Evolutionary conservation across 2,888 invertebrate species (phyloP).

Genomic region (Cordilura impudica): DNA sequence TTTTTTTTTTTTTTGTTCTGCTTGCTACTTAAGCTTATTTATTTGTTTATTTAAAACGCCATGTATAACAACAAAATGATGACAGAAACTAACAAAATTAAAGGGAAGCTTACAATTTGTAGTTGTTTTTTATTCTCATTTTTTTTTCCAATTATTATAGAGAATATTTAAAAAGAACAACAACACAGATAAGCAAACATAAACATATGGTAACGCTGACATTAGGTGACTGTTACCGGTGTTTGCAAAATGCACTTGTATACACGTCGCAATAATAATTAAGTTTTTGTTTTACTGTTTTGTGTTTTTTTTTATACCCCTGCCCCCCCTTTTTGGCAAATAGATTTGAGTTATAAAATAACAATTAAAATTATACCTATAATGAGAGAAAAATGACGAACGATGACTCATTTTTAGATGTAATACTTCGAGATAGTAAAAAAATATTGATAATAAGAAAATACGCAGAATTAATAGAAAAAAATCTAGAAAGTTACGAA

Average conservation of each 20-base stretch:
- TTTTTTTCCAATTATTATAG: constrained; percentile 33
- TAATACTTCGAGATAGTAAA: no score
- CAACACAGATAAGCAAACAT: constrained; percentile 17
- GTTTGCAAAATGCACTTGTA: background rate
- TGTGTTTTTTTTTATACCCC: background rate
- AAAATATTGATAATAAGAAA: background rate
- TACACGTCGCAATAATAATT: background rate
- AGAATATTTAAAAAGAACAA: background rate
- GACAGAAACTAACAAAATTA: constrained; percentile 42
- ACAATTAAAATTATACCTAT: background rate
- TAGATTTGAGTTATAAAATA: background rate
- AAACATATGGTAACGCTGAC: constrained; percentile 29
- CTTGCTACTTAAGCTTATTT: constrained; percentile 48
- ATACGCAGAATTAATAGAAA: constrained; percentile 1
- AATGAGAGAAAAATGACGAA: background rate
- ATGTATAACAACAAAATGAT: constrained; percentile 19
- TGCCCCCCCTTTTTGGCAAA: background rate
- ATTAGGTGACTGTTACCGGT: constrained; percentile 1
- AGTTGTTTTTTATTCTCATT: constrained; percentile 10
- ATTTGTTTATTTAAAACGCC: constrained; percentile 49
- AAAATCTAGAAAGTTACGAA: background rate
- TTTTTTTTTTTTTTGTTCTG: constrained; percentile 27
- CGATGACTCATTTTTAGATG: constrained; percentile 13
- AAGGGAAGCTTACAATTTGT: constrained; percentile 53
- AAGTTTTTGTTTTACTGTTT: background rate